Percentiles rank a stretch among this genome's conserved stretches.
phyloP scores from a whole-genome alignment of 2,113 vertebrate genomes.

The Panthera tigris region DNA sequence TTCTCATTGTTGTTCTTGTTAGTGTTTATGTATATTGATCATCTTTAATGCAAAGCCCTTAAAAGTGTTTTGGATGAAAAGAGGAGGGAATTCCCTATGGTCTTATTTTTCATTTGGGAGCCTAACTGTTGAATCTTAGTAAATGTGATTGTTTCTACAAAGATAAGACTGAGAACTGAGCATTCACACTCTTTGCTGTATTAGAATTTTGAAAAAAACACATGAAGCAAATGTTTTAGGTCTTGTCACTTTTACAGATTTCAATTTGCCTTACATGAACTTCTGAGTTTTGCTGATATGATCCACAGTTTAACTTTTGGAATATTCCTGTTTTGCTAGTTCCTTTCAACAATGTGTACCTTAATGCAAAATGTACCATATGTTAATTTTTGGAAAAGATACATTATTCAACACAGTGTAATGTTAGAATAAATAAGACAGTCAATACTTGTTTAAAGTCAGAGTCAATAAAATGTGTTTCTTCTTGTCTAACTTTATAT shows the following conservation, averaged over 20 bases:
- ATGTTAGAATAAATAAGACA: slow-evolving; percentile 18
- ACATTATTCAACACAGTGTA: neutral
- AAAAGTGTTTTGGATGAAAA: neutral
- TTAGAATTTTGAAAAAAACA: neutral
- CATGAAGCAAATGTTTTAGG: neutral
- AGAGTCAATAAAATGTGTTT: neutral
- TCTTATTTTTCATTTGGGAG: neutral
- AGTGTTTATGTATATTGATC: neutral
- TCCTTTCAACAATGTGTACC: neutral
- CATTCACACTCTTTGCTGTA: neutral
- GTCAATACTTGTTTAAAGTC: neutral
- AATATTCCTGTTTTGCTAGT: neutral
- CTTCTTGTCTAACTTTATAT: slow-evolving; percentile 6
- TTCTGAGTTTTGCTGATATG: neutral
- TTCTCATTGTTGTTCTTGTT: neutral
- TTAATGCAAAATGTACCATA: neutral
- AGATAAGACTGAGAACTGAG: neutral
- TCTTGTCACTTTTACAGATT: neutral
- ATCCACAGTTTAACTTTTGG: neutral
- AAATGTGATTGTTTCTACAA: neutral
- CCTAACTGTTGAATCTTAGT: neutral
- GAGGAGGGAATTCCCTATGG: neutral
- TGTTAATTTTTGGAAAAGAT: neutral
- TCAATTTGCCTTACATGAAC: neutral
- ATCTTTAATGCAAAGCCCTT: neutral